Conservation (phyloP, 2,888 invertebrate genomes). For the Paralinhomoeus sp. region DNA sequence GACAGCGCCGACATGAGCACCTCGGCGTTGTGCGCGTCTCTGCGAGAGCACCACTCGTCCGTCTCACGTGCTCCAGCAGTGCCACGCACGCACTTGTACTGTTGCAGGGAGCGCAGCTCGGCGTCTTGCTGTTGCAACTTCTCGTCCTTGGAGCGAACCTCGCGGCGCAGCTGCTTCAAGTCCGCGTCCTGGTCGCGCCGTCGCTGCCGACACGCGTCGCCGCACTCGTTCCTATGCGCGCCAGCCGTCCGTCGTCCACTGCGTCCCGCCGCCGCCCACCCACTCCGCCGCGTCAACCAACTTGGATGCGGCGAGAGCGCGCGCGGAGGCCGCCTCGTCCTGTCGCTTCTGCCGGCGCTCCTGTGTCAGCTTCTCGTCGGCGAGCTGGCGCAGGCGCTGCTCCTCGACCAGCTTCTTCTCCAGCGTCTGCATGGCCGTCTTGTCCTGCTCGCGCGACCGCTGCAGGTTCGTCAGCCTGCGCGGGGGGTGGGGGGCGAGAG, state of each 20-base stretch:
- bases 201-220: slow-evolving; percentile 41
- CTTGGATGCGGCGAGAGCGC: slow-evolving; percentile 1
- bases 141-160: slow-evolving; percentile 43
- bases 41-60: background rate
- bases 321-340: slow-evolving; percentile 37
- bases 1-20: slow-evolving; percentile 53
- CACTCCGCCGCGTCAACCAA: background rate
- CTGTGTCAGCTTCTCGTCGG: slow-evolving; percentile 46
- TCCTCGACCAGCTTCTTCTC: slow-evolving; percentile 68
- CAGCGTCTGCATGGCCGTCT: slow-evolving; percentile 45
- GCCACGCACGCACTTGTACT: slow-evolving; percentile 38
- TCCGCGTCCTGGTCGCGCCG: slow-evolving; percentile 42
- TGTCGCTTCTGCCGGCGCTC: slow-evolving; percentile 38
- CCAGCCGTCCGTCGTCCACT: too few species aligned
- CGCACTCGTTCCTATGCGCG: slow-evolving; percentile 38
- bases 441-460: slow-evolving; percentile 49
- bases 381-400: slow-evolving; percentile 46
- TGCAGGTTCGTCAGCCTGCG: slow-evolving; percentile 47
- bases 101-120: slow-evolving; percentile 36
- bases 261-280: too few species aligned
- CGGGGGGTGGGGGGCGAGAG: too few species aligned
- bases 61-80: too few species aligned
- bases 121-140: slow-evolving; percentile 36
- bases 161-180: slow-evolving; percentile 41
- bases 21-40: slow-evolving; percentile 37